phyloP scores from a whole-genome alignment of 2,888 invertebrate species.

The Drosophila yooni region DNA sequence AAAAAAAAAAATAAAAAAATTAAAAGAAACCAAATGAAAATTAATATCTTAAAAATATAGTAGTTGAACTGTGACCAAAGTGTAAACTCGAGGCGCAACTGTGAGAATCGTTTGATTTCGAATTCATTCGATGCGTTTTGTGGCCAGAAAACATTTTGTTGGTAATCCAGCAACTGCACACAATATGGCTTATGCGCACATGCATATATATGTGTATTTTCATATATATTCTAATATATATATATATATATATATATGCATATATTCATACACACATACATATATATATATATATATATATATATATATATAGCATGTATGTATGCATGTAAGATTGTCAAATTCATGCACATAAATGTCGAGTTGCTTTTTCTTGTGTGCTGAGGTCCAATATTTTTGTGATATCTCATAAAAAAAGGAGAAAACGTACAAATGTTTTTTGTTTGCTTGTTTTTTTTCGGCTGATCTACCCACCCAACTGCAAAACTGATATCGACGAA shows the following conservation, averaged over 20 bases:
- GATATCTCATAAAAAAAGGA: slow-evolving; percentile 22
- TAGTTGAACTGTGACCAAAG: slow-evolving; percentile 24
- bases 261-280: slow-evolving; percentile 1
- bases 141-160: slow-evolving; percentile 38
- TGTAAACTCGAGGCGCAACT: slow-evolving; percentile 51
- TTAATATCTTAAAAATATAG: neutral
- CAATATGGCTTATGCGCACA: slow-evolving; percentile 14
- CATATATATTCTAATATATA: slow-evolving; percentile 5
- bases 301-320: neutral
- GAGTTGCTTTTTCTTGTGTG: slow-evolving; percentile 44
- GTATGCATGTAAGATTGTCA: slow-evolving; percentile 13
- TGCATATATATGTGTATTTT: slow-evolving; percentile 2
- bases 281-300: slow-evolving; percentile 5
- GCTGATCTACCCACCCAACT: slow-evolving; percentile 64
- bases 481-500: slow-evolving; percentile 67
- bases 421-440: slow-evolving; percentile 67
- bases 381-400: slow-evolving; percentile 44
- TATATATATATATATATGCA: neutral
- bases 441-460: slow-evolving; percentile 75
- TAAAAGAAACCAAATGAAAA: slow-evolving; percentile 6
- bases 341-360: slow-evolving; percentile 19
- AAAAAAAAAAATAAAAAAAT: slow-evolving; percentile 3
- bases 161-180: slow-evolving; percentile 32
- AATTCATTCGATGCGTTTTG: slow-evolving; percentile 53
- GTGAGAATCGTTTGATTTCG: slow-evolving; percentile 67